A percentile compares a stretch with the other conserved stretches of the same genome.
Evolutionary conservation across 2,888 invertebrate genomes (phyloP).

Genomic region (Leucophora obtusa): DNA sequence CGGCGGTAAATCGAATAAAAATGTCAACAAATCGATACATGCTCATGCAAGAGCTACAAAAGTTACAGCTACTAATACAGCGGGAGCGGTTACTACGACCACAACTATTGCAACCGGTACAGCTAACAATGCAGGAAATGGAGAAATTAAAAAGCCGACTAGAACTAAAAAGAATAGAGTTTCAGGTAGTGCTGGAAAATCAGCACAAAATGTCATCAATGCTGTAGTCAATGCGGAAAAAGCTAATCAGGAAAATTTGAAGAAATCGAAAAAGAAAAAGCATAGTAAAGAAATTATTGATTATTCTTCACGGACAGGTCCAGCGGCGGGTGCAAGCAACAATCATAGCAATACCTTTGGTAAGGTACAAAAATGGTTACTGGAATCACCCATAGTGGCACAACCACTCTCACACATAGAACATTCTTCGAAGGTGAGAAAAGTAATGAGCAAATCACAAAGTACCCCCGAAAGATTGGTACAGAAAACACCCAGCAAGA

Average conservation of each 20-base stretch:
- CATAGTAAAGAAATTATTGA: constrained; percentile 86
- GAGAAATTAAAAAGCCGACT: constrained; percentile 57
- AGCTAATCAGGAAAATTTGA: constrained; percentile 73
- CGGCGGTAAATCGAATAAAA: constrained; percentile 70
- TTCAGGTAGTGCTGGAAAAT: constrained; percentile 34
- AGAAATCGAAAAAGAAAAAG: constrained; percentile 79
- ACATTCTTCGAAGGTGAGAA: constrained; percentile 77
- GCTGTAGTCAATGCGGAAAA: constrained; percentile 74
- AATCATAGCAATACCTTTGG: constrained; percentile 80
- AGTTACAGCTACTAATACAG: constrained; percentile 17
- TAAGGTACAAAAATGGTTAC: constrained; percentile 91
- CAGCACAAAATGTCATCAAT: constrained; percentile 71
- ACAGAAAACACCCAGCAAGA: constrained; percentile 82
- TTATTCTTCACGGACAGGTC: constrained; percentile 79
- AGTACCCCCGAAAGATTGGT: constrained; percentile 88
- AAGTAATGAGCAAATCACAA: constrained; percentile 87
- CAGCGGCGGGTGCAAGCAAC: constrained; percentile 79
- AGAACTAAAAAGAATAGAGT: constrained; percentile 58
- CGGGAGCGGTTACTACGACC: constrained; percentile 68
- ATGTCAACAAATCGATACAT: constrained; percentile 78
- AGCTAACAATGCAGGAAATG: constrained; percentile 22
- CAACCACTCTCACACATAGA: constrained; percentile 78
- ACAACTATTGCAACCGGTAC: constrained; percentile 60
- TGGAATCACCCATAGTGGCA: constrained; percentile 83
- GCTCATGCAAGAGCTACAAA: constrained; percentile 75